Evolutionary conservation across 2,888 invertebrate genomes (phyloP).

Genomic region (Icerya purchasi): DNA sequence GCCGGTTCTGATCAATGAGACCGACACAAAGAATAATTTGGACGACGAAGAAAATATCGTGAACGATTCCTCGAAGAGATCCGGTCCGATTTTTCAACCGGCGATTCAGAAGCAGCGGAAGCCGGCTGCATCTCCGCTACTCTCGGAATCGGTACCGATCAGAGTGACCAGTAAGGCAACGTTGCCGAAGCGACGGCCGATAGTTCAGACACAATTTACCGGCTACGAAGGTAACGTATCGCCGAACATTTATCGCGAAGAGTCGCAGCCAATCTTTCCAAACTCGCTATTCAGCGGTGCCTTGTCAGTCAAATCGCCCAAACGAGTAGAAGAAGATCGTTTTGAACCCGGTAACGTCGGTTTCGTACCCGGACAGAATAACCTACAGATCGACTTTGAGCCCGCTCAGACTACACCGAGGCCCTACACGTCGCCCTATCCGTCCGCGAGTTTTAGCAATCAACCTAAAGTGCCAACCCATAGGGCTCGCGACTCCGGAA

Average conservation of each 20-base stretch:
- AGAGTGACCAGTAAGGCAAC: conserved; percentile 16
- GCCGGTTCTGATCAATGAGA: conserved; percentile 28
- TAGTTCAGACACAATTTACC: neutral
- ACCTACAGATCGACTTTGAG: no score
- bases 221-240: neutral
- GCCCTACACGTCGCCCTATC: neutral
- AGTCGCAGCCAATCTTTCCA: neutral
- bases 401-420: neutral
- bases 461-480: conserved; percentile 4
- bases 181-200: neutral
- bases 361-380: no score
- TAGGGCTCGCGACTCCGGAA: conserved; percentile 1
- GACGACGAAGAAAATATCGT: neutral
- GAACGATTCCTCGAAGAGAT: conserved; percentile 2
- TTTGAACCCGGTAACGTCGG: neutral
- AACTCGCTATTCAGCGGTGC: neutral
- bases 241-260: neutral
- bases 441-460: neutral
- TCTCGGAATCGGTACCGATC: conserved; percentile 15
- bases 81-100: conserved; percentile 18
- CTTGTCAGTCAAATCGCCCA: neutral
- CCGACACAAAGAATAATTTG: conserved; percentile 22
- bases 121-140: conserved; percentile 16
- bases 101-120: conserved; percentile 21
- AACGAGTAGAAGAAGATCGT: neutral